Base-by-base conservation (phyloP, 2,888 invertebrate genomes). In the Leptinotarsa tumamoca region DNA sequence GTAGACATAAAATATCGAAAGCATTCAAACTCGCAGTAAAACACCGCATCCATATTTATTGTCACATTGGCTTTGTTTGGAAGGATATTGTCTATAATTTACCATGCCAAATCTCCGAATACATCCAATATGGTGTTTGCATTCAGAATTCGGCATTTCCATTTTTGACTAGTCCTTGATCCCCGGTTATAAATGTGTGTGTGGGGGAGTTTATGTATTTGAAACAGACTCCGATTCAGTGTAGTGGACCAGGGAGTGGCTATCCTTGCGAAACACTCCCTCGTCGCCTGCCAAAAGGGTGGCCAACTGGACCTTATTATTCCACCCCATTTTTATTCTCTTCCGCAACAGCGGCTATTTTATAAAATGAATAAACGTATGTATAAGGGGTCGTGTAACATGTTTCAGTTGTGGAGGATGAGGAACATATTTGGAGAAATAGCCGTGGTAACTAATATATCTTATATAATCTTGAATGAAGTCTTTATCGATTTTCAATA, bases 121-220 rank as follows among this genome's bases (percentile, higher is more conserved):
- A 81, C 82, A 84, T 83, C 86, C 86, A 86, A 86, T 86, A 86
- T 85, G 84, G 84, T 85, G 83, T 83, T 79, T 75, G 82, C 80
- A 80, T 84, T 82, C 76, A 74, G 78, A 78, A 75, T 50, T 68
- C 72, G 74, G 82, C 82, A 87, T 87, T 88, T 87, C 87, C 87
- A 87, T 88, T 87, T 87, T 87, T 86, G 87, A 87, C 87, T 86
- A 85, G 84, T 85, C 85, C 83, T 54, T 86, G 86, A 87, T 87
- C 88, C 87, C 85, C 74, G 79, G 84, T 87, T 86, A 87, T 87
- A 87, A 87, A 87, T 87, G 86, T 85, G 83, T 81, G 83, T 81
- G 81, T 81, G 85, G 86, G 87, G 85, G 86, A 84, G 84, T 83
- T 81, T 82, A 82, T 83, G 72, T 68, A 67, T 76, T 74, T 72